These are phyloP conservation scores for Callosobruchus maculatus DNA, from an alignment of 2,888 invertebrate genomes.

Conservation along the genomic window DNA sequence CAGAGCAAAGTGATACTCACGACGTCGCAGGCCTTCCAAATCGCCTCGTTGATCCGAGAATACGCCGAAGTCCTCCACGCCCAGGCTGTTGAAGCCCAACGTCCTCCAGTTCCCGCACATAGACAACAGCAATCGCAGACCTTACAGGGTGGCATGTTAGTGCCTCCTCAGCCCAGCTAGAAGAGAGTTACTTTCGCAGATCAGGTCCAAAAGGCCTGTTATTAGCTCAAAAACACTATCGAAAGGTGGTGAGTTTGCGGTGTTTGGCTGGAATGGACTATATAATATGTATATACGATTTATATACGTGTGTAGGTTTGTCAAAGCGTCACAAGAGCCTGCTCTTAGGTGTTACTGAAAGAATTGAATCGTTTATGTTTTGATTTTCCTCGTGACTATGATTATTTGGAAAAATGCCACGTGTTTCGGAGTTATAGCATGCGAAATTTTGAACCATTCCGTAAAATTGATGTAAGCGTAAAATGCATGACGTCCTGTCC, in stretches of 20 bases:
- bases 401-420: too few species aligned
- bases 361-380: too few species aligned
- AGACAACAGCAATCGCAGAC: neutral
- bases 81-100: constrained; percentile 14
- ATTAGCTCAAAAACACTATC: constrained; percentile 18
- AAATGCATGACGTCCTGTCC: too few species aligned
- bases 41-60: constrained; percentile 87
- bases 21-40: constrained; percentile 90
- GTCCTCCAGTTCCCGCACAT: neutral
- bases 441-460: too few species aligned
- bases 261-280: neutral
- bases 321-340: too few species aligned
- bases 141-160: constrained; percentile 43
- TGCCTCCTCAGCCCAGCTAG: constrained; percentile 60
- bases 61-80: constrained; percentile 64
- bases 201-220: constrained; percentile 43
- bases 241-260: neutral
- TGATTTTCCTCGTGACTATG: too few species aligned
- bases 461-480: too few species aligned
- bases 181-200: constrained; percentile 51
- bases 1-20: constrained; percentile 90
- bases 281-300: neutral
- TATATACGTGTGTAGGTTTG: too few species aligned
- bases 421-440: too few species aligned
- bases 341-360: too few species aligned